Conservation (phyloP, 2,113 vertebrate genomes). For the Laticauda colubrina region DNA sequence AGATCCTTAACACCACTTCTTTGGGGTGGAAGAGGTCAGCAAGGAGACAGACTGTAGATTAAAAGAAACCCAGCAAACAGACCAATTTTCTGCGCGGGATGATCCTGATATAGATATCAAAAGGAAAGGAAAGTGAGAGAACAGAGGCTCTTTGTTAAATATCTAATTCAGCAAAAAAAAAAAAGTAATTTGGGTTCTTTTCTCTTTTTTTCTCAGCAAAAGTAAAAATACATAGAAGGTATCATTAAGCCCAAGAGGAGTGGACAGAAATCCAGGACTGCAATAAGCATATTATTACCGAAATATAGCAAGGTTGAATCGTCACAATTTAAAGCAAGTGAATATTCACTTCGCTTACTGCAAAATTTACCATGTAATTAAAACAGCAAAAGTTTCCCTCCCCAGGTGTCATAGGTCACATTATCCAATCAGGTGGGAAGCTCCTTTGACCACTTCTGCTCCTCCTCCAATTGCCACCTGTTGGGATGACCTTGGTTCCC, state of each 20-base stretch:
- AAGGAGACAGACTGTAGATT: background rate
- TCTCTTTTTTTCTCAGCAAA: background rate
- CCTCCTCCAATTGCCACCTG: no score
- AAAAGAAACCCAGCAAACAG: background rate
- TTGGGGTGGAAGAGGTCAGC: background rate
- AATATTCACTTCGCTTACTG: background rate
- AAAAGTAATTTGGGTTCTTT: no score
- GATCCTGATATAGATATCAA: background rate
- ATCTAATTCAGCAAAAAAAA: background rate
- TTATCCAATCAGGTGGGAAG: no score
- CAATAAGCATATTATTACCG: background rate
- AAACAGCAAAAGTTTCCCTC: no score
- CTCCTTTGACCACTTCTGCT: no score
- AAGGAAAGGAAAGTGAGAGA: background rate
- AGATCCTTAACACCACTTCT: constrained; percentile 44
- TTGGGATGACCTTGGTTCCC: no score
- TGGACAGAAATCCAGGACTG: background rate
- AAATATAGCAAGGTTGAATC: background rate
- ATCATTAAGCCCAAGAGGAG: background rate
- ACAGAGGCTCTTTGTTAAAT: background rate
- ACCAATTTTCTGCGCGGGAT: background rate
- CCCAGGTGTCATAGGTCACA: no score
- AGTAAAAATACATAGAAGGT: background rate
- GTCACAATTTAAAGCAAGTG: background rate
- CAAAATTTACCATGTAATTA: background rate